Evolutionary conservation across 2,888 invertebrate genomes (phyloP), one percentile per base, ranked within the genome.

Genomic region (Agonopterix arenella): DNA sequence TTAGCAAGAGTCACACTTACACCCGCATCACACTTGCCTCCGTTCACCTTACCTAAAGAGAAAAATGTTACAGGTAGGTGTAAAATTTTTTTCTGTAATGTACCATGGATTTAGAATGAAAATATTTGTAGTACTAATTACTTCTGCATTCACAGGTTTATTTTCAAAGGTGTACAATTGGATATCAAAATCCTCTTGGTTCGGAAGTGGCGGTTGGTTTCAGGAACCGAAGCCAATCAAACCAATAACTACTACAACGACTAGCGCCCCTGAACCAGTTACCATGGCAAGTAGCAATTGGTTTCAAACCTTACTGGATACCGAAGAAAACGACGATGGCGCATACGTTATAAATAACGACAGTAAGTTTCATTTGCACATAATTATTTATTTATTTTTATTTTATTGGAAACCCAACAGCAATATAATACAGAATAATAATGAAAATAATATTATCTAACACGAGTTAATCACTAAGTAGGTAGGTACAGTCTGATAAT

Each of bases 161-260:
- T 66, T 89, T 42, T 72, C 79, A 37, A 73, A 60, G 46, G 63
- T 88, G 48, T 84, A 82, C 56, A 70, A 75, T 46, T 86, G 88
- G 86, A 66, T 89, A 52, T 72, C 79, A 7, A 79, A 70, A 49
- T 64, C 70, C 0, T 60, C 73, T 9, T 91, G 91, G 91, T 89
- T 91, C 56, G 77, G 60, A 11, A 77, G 59, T 9, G 80, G 72
- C 42, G 73, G 77, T 52, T 91, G 91, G 90, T 90, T 90, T 59
- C 74, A 78, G 36, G 68, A 78, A 41, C 61, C 51, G 28, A 56
- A 46, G 54, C 61, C 37, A 57, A 70, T 46, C 76, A 48, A 74
- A 1, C 61, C 75, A 11, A 68, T n/a, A 1, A 59, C 66, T 1
- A 70, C 70, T 4, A 60, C 73, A 1, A 77, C 83, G 0, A 76